Base-by-base conservation (phyloP, 2,113 vertebrate genomes). In the Plecotus auritus region DNA sequence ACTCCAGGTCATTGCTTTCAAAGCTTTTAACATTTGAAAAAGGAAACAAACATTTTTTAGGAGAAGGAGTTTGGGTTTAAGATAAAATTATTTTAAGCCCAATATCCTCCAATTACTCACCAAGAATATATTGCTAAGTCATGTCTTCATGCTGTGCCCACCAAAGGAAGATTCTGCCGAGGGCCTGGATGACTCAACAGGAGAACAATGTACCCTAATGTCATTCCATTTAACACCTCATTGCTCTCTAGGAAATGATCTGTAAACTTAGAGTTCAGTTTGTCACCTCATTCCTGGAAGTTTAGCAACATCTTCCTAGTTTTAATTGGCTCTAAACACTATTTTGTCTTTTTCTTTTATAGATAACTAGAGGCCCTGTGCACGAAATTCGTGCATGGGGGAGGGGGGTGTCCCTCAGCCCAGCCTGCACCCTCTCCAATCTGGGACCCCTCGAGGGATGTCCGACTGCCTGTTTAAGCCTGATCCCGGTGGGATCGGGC, bases 231-330 rank as follows among this genome's bases (percentile, higher is more conserved):
- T 64, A 94, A 94, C 87, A 96, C 95, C 84, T 96, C 76, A 72
- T 72, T 83, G 37, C 74, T 76, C 14, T 96, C 86, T 35, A 92
- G 80, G 59, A 96, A 94, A 85, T 89, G 45, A 91, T 94, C 89
- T 97, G 89, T 91, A 96, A 95, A 91, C 72, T 66, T 93, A 80
- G 61, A 93, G 11, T 64, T 96, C 61, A 64, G 30, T 76, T 82
- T 95, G 59, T 73, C 85, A 90, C 88, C 72, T 95, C 72, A 73
- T 95, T 96, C 88, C 90, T 97, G 59, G 66, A 96, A 69, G 54
- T 81, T 73, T 64, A 95, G 90, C 72, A 96, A 85, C 14, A 81
- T 35, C 72, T 93, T 77, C 47, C 40, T 90, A 23, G 51, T 72
- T 90, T 95, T 77, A 72, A 0, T 90, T 85, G 45, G 49, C 89